Evolutionary conservation across 2,113 vertebrate species (phyloP), one percentile per base, ranked within the genome.

Genomic region (Mesocricetus auratus): DNA sequence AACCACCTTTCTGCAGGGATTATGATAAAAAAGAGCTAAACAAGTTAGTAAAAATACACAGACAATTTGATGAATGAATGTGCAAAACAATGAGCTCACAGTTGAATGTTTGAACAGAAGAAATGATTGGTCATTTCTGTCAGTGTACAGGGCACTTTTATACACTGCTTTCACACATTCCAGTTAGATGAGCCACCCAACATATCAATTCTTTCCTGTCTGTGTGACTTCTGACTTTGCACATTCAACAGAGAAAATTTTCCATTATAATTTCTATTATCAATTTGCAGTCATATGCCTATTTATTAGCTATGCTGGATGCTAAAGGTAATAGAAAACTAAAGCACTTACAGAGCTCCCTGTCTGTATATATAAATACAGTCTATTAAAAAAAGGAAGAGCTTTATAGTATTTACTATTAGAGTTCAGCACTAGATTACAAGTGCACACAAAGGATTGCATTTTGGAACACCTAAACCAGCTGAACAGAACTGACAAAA

Each of bases 21-120:
- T 91, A 90, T 53, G 1, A 56, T 75, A 45, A 24, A 74, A 47
- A 88, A 86, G 10, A 90, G 8, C 22, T 91, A 88, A 94, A 50
- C 12, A 53, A 68, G 42, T 91, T 50, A 93, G 17, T 71, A 26
- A 92, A 89, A 26, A 86, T 29, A 97, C 95, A 86, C 1, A 68
- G 50, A 92, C n/a, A 2, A 1, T 31, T 93, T 92, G 79, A 56
- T 62, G 9, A 89, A 22, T 56, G 1, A 85, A 85, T 66, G 31
- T 56, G 29, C 8, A 47, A 50, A 93, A 56, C 39, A 88, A 71
- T 62, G 22, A 95, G 73, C 31, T 87, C 24, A 74, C 17, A 75
- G 66, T 42, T 69, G 56, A 86, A 69, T 56, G 17, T 47, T 13
- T 74, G 50, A 94, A 83, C 2, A 60, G 22, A 82, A 19, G 36